Evolutionary conservation across 2,113 vertebrate species (phyloP).

Genomic region (Spermophilus dauricus): DNA sequence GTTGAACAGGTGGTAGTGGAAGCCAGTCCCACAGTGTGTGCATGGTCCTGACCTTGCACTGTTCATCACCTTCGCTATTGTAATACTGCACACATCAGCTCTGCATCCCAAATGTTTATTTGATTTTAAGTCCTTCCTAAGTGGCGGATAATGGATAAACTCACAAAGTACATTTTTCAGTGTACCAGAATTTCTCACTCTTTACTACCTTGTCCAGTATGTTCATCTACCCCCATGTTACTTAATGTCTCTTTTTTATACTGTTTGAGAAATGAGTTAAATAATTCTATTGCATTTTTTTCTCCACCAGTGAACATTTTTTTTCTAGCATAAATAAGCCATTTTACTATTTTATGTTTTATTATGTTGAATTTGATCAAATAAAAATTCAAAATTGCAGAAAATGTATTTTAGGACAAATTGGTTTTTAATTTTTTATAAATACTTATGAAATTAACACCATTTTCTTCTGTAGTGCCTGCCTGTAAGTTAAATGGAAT

Average conservation of each 20-base stretch:
- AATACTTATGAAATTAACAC: not conserved
- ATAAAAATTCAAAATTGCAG: constrained; percentile 1
- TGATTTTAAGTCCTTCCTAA: not conserved
- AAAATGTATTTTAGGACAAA: constrained; percentile 19
- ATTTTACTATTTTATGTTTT: constrained; percentile 15
- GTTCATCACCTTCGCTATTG: not conserved
- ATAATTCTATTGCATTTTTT: constrained; percentile 27
- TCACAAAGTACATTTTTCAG: not conserved
- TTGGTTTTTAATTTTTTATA: constrained; percentile 1
- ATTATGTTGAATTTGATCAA: not conserved
- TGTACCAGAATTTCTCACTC: not conserved
- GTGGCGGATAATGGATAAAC: not conserved
- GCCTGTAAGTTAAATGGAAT: not conserved
- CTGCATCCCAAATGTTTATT: not conserved
- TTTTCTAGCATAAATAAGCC: not conserved
- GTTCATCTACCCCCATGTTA: not conserved
- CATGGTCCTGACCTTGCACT: not conserved
- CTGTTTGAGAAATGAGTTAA: not conserved
- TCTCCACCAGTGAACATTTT: constrained; percentile 46
- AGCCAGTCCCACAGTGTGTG: not conserved
- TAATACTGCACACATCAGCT: not conserved
- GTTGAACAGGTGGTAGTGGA: not conserved
- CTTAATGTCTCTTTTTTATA: not conserved
- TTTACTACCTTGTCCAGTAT: not conserved
- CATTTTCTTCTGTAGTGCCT: not conserved